phyloP scores from a whole-genome alignment of 2,888 invertebrate species.

The Branchellion lobata region DNA sequence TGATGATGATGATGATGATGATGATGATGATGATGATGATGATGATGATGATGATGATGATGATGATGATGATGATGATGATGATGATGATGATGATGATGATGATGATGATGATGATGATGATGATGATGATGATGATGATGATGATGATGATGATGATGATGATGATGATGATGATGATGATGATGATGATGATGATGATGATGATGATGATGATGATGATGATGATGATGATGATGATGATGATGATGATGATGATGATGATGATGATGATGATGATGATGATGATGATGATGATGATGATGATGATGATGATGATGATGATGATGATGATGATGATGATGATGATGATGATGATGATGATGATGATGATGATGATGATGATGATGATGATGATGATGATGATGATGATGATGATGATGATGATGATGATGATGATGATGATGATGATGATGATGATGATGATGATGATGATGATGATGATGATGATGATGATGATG shows the following conservation, averaged over 20 bases:
- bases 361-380: conserved; percentile 23
- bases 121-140: conserved; percentile 34
- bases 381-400: conserved; percentile 32
- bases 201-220: conserved; percentile 35
- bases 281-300: conserved; percentile 39
- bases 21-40: conserved; percentile 20
- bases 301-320: conserved; percentile 36
- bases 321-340: conserved; percentile 32
- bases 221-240: conserved; percentile 35
- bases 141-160: conserved; percentile 17
- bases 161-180: conserved; percentile 33
- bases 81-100: conserved; percentile 19
- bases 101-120: conserved; percentile 32
- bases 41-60: conserved; percentile 27
- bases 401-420: conserved; percentile 9
- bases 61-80: conserved; percentile 20
- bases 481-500: conserved; percentile 31
- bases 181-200: conserved; percentile 39
- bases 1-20: conserved; percentile 29
- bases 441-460: conserved; percentile 24
- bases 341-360: neutral
- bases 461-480: conserved; percentile 18
- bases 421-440: conserved; percentile 28
- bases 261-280: conserved; percentile 36
- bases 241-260: conserved; percentile 36